phyloP scores from a whole-genome alignment of 1,140 invertebrate genomes.

The Mylabris phalerata region DNA sequence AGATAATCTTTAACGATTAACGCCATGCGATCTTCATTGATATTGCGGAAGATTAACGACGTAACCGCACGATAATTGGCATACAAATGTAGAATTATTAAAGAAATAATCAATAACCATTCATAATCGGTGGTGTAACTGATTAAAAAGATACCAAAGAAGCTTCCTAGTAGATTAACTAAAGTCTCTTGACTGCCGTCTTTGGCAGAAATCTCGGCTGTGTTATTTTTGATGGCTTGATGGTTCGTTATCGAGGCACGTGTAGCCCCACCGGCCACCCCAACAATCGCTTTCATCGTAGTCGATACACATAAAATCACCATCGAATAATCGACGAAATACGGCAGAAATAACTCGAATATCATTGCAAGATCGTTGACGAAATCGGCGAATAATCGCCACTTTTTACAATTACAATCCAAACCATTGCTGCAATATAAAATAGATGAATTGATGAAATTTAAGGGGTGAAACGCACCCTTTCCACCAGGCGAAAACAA shows the following conservation, averaged over 20 bases:
- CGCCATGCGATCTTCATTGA: slow-evolving; percentile 72
- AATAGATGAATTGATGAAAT: slow-evolving; percentile 10
- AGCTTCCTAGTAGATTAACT: slow-evolving; percentile 81
- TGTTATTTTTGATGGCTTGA: slow-evolving; percentile 80
- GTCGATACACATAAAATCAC: slow-evolving; percentile 62
- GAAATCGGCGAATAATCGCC: slow-evolving; percentile 91
- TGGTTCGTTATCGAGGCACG: slow-evolving; percentile 88
- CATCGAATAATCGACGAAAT: slow-evolving; percentile 51
- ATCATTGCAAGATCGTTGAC: slow-evolving; percentile 86
- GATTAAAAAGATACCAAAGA: slow-evolving; percentile 69
- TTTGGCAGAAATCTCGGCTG: slow-evolving; percentile 92
- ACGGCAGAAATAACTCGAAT: slow-evolving; percentile 69
- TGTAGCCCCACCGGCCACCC: slow-evolving; percentile 88
- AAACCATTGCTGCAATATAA: slow-evolving; percentile 56
- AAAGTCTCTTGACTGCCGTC: slow-evolving; percentile 94
- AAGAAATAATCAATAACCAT: slow-evolving; percentile 60
- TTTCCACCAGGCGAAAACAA: slow-evolving; percentile 87
- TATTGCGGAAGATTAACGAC: slow-evolving; percentile 61
- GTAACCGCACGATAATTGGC: slow-evolving; percentile 83
- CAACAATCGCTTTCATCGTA: slow-evolving; percentile 67
- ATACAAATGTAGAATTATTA: slow-evolving; percentile 75
- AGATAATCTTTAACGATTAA: slow-evolving; percentile 59
- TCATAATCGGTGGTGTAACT: slow-evolving; percentile 54
- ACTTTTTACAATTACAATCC: slow-evolving; percentile 83
- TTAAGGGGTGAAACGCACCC: slow-evolving; percentile 51